Evolutionary conservation across 2,888 invertebrate genomes (phyloP).

Genomic region (Leptodirus hochenwartii): DNA sequence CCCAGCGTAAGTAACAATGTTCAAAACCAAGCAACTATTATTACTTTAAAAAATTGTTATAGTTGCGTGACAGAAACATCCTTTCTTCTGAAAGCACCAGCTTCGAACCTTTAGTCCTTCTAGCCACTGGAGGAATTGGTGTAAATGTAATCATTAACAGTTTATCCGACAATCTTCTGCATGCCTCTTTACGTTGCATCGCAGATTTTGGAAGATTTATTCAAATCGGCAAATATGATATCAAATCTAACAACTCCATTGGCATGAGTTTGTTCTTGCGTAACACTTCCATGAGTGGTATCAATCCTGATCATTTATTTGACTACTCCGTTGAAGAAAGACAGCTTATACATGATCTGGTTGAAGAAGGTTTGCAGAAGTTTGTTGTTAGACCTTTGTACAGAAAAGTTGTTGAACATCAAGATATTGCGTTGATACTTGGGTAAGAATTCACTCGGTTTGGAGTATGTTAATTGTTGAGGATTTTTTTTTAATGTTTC

Average conservation of each 20-base stretch:
- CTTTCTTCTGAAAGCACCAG: constrained; percentile 34
- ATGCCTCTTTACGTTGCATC: constrained; percentile 44
- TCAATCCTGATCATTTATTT: constrained; percentile 53
- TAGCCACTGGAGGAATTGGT: constrained; percentile 66
- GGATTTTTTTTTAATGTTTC: constrained; percentile 7
- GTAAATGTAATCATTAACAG: constrained; percentile 86
- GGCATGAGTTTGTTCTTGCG: constrained; percentile 58
- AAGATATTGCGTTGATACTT: constrained; percentile 51
- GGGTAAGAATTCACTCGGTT: constrained; percentile 23
- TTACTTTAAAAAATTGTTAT: too few species aligned
- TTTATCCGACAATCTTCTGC: constrained; percentile 73
- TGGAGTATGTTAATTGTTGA: constrained; percentile 1
- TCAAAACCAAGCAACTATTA: not conserved
- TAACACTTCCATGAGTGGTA: constrained; percentile 61
- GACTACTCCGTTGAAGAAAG: constrained; percentile 32
- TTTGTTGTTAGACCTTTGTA: constrained; percentile 51
- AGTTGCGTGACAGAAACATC: constrained; percentile 22
- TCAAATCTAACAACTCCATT: constrained; percentile 46
- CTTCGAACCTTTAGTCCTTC: constrained; percentile 71
- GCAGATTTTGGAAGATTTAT: constrained; percentile 49
- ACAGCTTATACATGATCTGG: constrained; percentile 31
- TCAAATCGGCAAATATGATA: constrained; percentile 73
- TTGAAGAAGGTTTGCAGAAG: constrained; percentile 42
- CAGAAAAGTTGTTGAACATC: constrained; percentile 39
- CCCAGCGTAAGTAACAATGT: constrained; percentile 17